Base-by-base conservation (phyloP, 2,888 invertebrate genomes). In the Euzetes globulus region DNA sequence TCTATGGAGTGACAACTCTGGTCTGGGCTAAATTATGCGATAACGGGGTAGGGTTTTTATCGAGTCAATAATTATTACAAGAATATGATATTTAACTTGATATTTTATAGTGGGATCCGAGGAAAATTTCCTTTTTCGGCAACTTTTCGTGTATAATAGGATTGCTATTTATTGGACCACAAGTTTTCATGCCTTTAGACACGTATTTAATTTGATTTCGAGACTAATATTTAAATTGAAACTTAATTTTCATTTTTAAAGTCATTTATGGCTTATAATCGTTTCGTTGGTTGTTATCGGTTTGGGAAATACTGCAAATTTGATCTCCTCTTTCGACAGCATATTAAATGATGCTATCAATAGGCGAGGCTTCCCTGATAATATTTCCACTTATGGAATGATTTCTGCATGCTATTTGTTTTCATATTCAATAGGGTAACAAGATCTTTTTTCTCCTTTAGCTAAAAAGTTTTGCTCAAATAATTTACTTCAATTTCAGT, bases 401-500 rank as follows among this genome's bases (percentile, higher is more conserved):
- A 41, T 41, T 7, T 4, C 41, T 1, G 41, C 41, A 7, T 41
- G 1, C 11, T 41, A 41, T 11, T 9, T 41, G 41, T 41, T 41
- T 11, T 41, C 13, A 7, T 41, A 41, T 41, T 41, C 41, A 9
- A 11, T 11, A 1, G 41, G 41, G 41, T 41, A 11, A 41, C 7
- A 7, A 33, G 7, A 11, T 41, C 13, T 41, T 41, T 13, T 13
- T 41, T 33, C 41, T 13, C 41, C 13, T 33, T 33, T 33, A 6
- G 9, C 4, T 9, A 6, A 9, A 9, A 7, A 41, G 41, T 41
- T 41, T 13, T 41, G 0, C 94, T 92, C 0, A 85, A 94, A 80
- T 94, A 93, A 90, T 93, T 94, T 0, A 92, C 92, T 0, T 89
- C 91, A 0, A 93, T 94, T 80, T 92, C 94, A 0, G 94, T 13